A percentile compares a stretch with the other conserved stretches of the same genome.
These are phyloP conservation scores for Epirrhoe alternata DNA, from an alignment of 2,888 invertebrate species.

Conservation along the genomic window DNA sequence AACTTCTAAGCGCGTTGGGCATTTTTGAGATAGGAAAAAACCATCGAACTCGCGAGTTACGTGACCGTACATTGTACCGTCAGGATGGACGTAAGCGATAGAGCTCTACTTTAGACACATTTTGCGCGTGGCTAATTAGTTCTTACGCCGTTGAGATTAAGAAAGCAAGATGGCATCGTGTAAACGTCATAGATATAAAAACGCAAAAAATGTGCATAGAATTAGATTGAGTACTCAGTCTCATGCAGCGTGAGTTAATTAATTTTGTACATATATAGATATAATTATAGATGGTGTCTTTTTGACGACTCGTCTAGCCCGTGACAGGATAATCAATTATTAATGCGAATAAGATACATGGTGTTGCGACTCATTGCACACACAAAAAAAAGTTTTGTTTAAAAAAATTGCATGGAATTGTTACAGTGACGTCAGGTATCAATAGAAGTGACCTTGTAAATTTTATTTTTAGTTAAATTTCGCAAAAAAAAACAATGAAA, in stretches of 20 bases:
- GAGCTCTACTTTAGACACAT: too few species aligned
- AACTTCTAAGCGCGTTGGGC: too few species aligned
- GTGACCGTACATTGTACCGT: too few species aligned
- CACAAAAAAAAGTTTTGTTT: neutral
- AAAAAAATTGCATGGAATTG: conserved; percentile 1
- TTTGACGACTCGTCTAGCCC: conserved; percentile 24
- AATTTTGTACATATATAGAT: conserved; percentile 30
- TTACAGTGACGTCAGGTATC: neutral
- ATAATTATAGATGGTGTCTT: conserved; percentile 25
- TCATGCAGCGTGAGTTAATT: conserved; percentile 27
- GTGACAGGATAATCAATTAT: conserved; percentile 35
- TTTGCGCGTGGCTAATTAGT: too few species aligned
- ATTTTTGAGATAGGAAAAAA: too few species aligned
- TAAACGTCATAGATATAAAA: neutral
- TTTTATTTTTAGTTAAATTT: conserved; percentile 1
- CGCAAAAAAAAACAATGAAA: neutral
- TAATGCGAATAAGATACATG: conserved; percentile 25
- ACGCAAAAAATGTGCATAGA: conserved; percentile 20
- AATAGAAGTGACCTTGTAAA: conserved; percentile 13
- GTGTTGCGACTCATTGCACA: conserved; percentile 10
- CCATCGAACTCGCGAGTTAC: too few species aligned
- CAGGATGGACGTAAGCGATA: too few species aligned
- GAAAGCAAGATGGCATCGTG: too few species aligned
- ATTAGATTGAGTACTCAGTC: conserved; percentile 22
- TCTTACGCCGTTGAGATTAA: too few species aligned